phyloP scores from a whole-genome alignment of 2,113 vertebrate genomes.

The Lampris megalopsis region DNA sequence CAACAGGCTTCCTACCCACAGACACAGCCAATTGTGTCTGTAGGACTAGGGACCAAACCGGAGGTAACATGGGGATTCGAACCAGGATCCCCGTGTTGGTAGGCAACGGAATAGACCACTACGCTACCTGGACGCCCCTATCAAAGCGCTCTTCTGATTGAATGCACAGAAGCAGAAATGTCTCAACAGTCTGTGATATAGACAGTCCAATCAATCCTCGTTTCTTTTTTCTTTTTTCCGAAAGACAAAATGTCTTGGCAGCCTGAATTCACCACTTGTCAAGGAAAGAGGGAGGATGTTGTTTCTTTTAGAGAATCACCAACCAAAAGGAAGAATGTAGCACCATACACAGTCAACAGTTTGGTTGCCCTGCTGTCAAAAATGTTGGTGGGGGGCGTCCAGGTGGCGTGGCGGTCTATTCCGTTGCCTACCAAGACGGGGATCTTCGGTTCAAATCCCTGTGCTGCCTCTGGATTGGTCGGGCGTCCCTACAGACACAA shows the following conservation, averaged over 20 bases:
- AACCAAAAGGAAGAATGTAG: slow-evolving; percentile 7
- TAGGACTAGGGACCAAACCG: too few relatives aligned
- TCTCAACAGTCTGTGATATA: slow-evolving; percentile 31
- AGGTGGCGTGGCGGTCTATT: too few relatives aligned
- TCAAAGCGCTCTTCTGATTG: not conserved
- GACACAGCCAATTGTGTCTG: too few relatives aligned
- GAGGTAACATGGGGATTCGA: too few relatives aligned
- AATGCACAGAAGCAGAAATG: not conserved
- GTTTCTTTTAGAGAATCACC: slow-evolving; percentile 17
- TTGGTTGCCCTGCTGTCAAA: slow-evolving; percentile 46
- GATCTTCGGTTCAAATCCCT: too few relatives aligned
- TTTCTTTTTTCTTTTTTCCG: slow-evolving; percentile 3
- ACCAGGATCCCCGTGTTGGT: too few relatives aligned
- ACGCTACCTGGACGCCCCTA: not conserved
- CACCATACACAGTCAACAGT: not conserved
- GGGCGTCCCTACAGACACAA: too few relatives aligned
- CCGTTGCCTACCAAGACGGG: too few relatives aligned
- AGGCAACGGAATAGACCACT: too few relatives aligned
- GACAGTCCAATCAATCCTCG: slow-evolving; percentile 30
- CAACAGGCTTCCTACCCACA: too few relatives aligned
- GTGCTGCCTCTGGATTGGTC: too few relatives aligned
- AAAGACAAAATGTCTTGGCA: slow-evolving; percentile 39
- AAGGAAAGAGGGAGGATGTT: slow-evolving; percentile 15
- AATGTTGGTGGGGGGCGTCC: not conserved
- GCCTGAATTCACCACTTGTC: slow-evolving; percentile 37